Percentiles rank a stretch among this genome's conserved stretches.
These are phyloP conservation scores for Microcebus lehilahytsara DNA, from an alignment of 2,113 vertebrate species.

Conservation along the genomic window DNA sequence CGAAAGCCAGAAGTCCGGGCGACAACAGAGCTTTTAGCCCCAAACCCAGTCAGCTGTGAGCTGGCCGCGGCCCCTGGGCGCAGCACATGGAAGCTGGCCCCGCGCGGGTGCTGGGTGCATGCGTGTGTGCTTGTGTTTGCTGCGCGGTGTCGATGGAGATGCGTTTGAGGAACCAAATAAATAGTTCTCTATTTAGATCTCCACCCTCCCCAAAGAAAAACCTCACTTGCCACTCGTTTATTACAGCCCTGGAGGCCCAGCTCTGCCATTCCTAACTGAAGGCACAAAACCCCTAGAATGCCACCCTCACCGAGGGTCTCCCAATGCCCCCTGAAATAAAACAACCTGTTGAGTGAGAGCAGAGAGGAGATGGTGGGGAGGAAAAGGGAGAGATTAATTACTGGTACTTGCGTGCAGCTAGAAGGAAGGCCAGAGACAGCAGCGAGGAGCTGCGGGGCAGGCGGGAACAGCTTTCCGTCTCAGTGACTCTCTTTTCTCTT, in stretches of 20 bases:
- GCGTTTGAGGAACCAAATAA: background rate
- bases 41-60: background rate
- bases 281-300: background rate
- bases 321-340: background rate
- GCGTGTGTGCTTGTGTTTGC: background rate
- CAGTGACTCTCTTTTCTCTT: background rate
- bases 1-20: background rate
- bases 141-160: background rate
- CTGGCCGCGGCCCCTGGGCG: background rate
- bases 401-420: background rate
- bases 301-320: background rate
- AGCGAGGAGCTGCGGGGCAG: background rate
- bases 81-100: background rate
- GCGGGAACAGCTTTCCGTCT: background rate
- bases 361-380: background rate
- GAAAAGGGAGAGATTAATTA: no score
- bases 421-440: background rate
- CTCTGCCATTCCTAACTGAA: background rate
- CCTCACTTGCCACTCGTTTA: background rate
- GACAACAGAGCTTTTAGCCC: background rate
- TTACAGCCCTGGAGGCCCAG: background rate
- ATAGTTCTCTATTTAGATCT: background rate
- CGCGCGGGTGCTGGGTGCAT: background rate
- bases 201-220: background rate
- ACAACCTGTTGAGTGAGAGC: slow-evolving; percentile 27